Evolutionary conservation across 2,113 vertebrate species (phyloP).

Genomic region (Hippotragus niger): DNA sequence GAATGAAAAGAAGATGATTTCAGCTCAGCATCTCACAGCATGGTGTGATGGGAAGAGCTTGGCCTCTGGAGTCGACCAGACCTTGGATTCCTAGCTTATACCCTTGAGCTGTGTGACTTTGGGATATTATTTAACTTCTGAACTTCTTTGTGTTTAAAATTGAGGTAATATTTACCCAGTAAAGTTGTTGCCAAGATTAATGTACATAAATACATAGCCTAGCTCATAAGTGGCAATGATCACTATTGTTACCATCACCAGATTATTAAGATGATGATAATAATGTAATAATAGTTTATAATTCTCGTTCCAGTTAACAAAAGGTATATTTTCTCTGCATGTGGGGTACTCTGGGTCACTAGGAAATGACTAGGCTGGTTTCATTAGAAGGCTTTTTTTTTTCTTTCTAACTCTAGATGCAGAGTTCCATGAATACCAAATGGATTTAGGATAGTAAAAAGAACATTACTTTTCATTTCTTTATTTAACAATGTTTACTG

Average conservation of each 20-base stretch:
- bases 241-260: not conserved
- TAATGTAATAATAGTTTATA: not conserved
- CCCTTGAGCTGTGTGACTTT: not conserved
- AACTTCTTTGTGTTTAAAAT: not conserved
- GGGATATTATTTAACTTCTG: not conserved
- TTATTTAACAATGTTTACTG: not conserved
- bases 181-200: not conserved
- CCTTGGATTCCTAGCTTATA: not conserved
- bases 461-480: conserved; percentile 9
- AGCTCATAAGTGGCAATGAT: not conserved
- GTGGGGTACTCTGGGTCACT: not conserved
- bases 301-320: not conserved
- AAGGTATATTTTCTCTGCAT: not conserved
- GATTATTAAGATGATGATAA: not conserved
- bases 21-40: not conserved
- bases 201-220: not conserved
- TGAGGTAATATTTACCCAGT: not conserved
- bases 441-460: not conserved
- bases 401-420: not conserved
- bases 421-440: not conserved
- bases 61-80: not conserved
- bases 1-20: not conserved
- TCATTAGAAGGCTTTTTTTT: not conserved
- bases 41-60: not conserved
- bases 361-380: not conserved